Base-by-base conservation (phyloP, 2,888 invertebrate genomes). In the Drosophila niveifrons region DNA sequence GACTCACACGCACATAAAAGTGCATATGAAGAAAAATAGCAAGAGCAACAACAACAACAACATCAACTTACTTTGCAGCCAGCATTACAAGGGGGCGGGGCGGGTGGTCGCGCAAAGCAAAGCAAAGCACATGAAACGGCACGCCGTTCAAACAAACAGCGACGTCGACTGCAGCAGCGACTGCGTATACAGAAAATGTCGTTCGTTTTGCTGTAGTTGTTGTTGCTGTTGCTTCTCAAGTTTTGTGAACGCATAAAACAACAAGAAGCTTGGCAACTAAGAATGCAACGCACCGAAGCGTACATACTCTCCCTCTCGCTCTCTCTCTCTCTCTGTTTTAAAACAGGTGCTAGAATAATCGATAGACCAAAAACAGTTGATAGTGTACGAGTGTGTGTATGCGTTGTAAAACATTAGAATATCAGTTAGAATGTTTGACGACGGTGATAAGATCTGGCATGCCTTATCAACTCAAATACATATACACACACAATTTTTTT, bases 151-250 rank as follows among this genome's bases (percentile, higher is more conserved):
- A 75, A 75, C 76, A 75, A 75, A 75, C 75, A 17, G 29, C 59
- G 52, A 58, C 58, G 43, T 10, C 52, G 39, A 64, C 59, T 9
- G 53, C 48, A 31, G 48, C 62, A 31, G 34, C 61, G 53, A 76
- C 68, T 66, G 72, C 70, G 75, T 83, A 83, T 75, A 86, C 72
- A 82, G 83, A 86, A 86, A 82, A 88, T 85, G 86, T 88, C 83
- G 86, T 72, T 82, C 66, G 53, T 58, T 84, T 84, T 65, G 10
- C 31, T 31, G 31, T 11, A 31, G 31, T 31, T 31, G 31, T 10
- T 31, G 31, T 69, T 68, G 52, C 72, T 77, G 68, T 81, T 67
- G 75, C 72, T 72, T 65, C 64, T 75, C 55, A 77, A 80, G 78
- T 80, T 81, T 75, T 68, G 63, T 79, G 77, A 82, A 84, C 82